These are phyloP conservation scores for Synergus itoensis DNA, from an alignment of 2,888 invertebrate genomes.

Conservation along the genomic window DNA sequence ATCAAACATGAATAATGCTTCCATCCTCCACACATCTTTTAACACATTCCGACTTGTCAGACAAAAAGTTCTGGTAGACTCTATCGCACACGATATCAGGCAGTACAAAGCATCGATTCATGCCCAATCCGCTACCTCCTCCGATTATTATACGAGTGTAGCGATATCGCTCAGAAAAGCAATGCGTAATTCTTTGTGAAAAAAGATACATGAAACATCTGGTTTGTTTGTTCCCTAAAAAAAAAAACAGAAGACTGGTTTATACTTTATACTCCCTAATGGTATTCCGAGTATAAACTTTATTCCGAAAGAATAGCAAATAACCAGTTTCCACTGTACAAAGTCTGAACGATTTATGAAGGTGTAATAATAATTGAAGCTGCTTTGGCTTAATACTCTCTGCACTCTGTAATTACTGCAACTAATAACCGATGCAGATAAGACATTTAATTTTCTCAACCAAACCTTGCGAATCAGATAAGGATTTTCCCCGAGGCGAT, in stretches of 20 bases:
- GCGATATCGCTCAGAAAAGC: constrained; percentile 10
- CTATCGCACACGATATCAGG: constrained; percentile 35
- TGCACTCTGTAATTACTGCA: neutral
- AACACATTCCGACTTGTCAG: neutral
- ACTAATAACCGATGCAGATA: constrained; percentile 13
- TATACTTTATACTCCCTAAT: neutral
- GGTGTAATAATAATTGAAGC: constrained; percentile 22
- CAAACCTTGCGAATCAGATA: constrained; percentile 5
- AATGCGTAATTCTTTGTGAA: neutral
- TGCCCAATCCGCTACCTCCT: constrained; percentile 35
- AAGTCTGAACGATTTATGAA: constrained; percentile 2
- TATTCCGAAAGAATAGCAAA: neutral
- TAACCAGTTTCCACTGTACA: constrained; percentile 1
- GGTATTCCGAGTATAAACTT: neutral
- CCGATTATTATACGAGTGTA: constrained; percentile 29
- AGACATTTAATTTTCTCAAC: constrained; percentile 25
- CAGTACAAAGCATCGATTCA: constrained; percentile 37
- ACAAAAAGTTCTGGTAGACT: constrained; percentile 25
- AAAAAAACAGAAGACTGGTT: neutral
- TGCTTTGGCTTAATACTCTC: neutral
- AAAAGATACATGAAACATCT: constrained; percentile 23
- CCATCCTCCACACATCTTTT: neutral
- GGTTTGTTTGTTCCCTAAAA: constrained; percentile 18
- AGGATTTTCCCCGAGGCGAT: constrained; percentile 15
- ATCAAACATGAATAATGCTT: neutral